Base-by-base conservation (phyloP, 2,113 vertebrate species). In the Phalacrocorax pelagicus region DNA sequence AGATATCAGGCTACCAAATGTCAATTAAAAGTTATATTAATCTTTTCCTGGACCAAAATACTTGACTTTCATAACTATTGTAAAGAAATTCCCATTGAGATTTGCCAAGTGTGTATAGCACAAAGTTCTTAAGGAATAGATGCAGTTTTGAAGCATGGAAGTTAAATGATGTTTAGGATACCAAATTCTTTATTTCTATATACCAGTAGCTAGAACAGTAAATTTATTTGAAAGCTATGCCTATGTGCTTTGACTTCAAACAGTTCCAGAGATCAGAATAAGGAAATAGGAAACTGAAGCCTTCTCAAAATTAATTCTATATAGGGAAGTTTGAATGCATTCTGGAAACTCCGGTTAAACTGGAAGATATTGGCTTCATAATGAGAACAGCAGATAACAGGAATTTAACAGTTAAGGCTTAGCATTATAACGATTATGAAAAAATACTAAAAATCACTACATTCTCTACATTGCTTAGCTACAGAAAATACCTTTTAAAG, bases 401-500 rank as follows among this genome's bases (percentile, higher is more conserved):
- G 12, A 72, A 73, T 59, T 62, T 36, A 63, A 42, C 38, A 58
- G 42, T 49, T 83, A 82, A 61, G n/a, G 30, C 7, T 36, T 58
- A 58, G 36, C 42, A 82, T 58, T 36, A 20, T 18, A 77, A 88
- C 3, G 5, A 26, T 81, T 79, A 44, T 20, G 66, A 73, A 89
- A 63, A 46, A 12, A 52, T 12, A 81, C 34, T 62, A 19, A 44
- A 61, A 75, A 61, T 19, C 15, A n/a, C 51, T 93, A 86, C 12
- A 74, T 77, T 80, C 30, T 91, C 54, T 55, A 54, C 38, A 65
- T 42, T 38, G 42, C 36, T 88, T 26, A 73, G 65, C 65, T 23
- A 62, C 9, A 81, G 49, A 86, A 93, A 58, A 91, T 98, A 99
- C 99, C 99, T 99, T 98, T 99, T 99, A 95, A 99, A 99, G 98